Conservation (phyloP, 2,888 invertebrate genomes). For the Macrosoma leucophasiata region DNA sequence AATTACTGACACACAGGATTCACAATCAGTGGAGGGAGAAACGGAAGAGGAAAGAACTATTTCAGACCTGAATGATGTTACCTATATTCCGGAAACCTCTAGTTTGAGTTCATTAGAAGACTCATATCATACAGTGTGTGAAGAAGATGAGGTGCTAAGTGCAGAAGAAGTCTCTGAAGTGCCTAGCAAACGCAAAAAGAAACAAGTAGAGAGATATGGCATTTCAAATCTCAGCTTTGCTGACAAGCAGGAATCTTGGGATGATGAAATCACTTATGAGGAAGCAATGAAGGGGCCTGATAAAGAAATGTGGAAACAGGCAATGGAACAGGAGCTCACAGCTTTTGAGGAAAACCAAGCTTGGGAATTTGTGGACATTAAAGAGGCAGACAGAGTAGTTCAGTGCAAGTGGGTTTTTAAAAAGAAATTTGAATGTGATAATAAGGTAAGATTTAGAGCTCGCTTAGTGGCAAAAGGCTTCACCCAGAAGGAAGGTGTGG, state of each 20-base stretch:
- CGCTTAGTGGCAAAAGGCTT: slow-evolving; percentile 25
- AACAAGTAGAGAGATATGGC: slow-evolving; percentile 11
- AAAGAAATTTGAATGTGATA: slow-evolving; percentile 8
- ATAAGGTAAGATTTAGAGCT: slow-evolving; percentile 1
- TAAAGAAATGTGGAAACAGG: slow-evolving; percentile 20
- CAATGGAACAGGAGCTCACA: slow-evolving; percentile 19
- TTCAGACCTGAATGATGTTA: slow-evolving; percentile 2
- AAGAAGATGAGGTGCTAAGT: not conserved
- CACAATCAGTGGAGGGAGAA: not conserved
- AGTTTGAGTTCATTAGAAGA: not conserved
- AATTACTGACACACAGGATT: slow-evolving; percentile 1
- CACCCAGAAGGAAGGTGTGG: slow-evolving; percentile 4
- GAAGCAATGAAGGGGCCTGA: slow-evolving; percentile 9
- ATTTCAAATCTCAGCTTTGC: slow-evolving; percentile 8
- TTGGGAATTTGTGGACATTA: slow-evolving; percentile 10
- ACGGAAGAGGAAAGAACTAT: not conserved
- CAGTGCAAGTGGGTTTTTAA: slow-evolving; percentile 13
- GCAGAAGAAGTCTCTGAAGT: slow-evolving; percentile 1
- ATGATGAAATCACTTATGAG: slow-evolving; percentile 7
- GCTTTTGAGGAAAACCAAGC: slow-evolving; percentile 9
- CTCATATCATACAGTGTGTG: not conserved
- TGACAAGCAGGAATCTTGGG: slow-evolving; percentile 4
- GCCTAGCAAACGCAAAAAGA: slow-evolving; percentile 2
- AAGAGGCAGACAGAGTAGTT: slow-evolving; percentile 4
- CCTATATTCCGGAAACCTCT: not conserved